Conservation (phyloP, 2,113 vertebrate genomes). For the Mobula birostris region DNA sequence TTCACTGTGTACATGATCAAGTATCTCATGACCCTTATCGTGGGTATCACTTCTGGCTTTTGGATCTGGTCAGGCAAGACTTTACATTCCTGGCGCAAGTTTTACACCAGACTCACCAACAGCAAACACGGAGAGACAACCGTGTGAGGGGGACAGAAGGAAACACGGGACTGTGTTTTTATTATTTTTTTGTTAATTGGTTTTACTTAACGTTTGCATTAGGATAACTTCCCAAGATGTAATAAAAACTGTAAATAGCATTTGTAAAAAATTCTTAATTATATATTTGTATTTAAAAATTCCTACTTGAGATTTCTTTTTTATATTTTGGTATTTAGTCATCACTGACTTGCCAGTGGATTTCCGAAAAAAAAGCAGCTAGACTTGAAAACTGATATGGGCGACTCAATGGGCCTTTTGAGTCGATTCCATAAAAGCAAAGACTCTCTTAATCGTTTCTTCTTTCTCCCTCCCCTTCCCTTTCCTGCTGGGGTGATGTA, state of each 20-base stretch:
- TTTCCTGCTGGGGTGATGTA: background rate
- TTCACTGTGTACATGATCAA: constrained; percentile 99
- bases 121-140: constrained; percentile 88
- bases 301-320: constrained; percentile 19
- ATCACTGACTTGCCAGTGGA: background rate
- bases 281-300: constrained; percentile 80
- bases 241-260: constrained; percentile 82
- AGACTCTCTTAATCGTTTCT: background rate
- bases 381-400: background rate
- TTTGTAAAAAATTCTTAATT: constrained; percentile 73
- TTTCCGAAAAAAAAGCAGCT: background rate
- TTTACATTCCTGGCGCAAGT: constrained; percentile 93
- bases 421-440: background rate
- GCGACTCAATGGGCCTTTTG: background rate
- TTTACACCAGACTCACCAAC: constrained; percentile 84
- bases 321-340: background rate
- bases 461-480: background rate
- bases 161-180: background rate
- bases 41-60: constrained; percentile 95
- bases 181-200: constrained; percentile 51
- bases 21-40: constrained; percentile 98
- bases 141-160: constrained; percentile 56
- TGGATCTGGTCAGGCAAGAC: constrained; percentile 99
- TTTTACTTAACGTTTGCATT: constrained; percentile 50
- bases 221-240: constrained; percentile 49